Evolutionary conservation across 2,888 invertebrate species (phyloP).

Genomic region (Ormyrus thymus): DNA sequence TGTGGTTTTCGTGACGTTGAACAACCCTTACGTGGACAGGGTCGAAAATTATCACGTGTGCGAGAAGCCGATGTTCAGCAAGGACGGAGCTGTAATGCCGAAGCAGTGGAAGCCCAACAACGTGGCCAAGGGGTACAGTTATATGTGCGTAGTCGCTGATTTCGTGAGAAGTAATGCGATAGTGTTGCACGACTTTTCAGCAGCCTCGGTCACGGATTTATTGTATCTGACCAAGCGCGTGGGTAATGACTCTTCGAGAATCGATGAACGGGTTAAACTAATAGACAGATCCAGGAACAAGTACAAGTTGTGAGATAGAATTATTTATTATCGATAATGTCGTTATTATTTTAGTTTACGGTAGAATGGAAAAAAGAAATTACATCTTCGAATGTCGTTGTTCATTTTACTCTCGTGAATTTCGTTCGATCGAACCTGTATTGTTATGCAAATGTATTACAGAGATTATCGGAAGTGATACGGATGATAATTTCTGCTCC

Average conservation of each 20-base stretch:
- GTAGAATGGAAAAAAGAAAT: too few relatives aligned
- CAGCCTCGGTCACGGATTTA: constrained; percentile 11
- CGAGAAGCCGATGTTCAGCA: constrained; percentile 39
- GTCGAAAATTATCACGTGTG: constrained; percentile 35
- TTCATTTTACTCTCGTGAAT: too few relatives aligned
- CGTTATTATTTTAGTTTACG: too few relatives aligned
- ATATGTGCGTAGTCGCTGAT: constrained; percentile 43
- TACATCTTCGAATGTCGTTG: too few relatives aligned
- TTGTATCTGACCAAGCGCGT: constrained; percentile 3
- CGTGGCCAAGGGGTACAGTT: constrained; percentile 23
- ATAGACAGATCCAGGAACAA: too few relatives aligned
- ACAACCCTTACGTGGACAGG: constrained; percentile 22
- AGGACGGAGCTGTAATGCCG: constrained; percentile 14
- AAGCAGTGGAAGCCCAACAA: constrained; percentile 31
- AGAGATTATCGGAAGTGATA: constrained; percentile 10
- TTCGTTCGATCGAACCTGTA: neutral
- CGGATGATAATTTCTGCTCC: neutral
- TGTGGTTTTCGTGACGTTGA: constrained; percentile 41
- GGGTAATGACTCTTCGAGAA: neutral
- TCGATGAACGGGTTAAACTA: too few relatives aligned
- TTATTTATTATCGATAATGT: too few relatives aligned
- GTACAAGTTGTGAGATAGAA: too few relatives aligned
- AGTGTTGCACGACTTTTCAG: constrained; percentile 18
- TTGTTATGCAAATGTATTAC: neutral
- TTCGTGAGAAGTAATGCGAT: constrained; percentile 28